Evolutionary conservation across 2,888 invertebrate genomes (phyloP).

Genomic region (Hyposoter dolosus): DNA sequence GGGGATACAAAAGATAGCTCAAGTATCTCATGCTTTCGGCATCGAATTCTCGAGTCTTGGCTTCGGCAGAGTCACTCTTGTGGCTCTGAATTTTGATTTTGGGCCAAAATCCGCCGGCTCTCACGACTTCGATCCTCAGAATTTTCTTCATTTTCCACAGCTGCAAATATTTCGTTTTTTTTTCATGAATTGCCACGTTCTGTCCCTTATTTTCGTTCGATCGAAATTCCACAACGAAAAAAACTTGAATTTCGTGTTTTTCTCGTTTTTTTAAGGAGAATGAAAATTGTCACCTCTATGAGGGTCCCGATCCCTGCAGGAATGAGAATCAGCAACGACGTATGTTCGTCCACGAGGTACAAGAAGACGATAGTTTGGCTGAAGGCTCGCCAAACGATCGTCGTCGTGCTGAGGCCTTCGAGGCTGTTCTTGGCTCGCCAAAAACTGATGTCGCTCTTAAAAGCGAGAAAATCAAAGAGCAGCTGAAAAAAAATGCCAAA

Average conservation of each 20-base stretch:
- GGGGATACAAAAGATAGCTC: slow-evolving; percentile 94
- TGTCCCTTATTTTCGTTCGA: no score
- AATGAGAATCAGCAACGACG: slow-evolving; percentile 94
- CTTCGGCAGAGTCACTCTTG: slow-evolving; percentile 88
- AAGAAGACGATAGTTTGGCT: slow-evolving; percentile 96
- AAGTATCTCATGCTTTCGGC: slow-evolving; percentile 97
- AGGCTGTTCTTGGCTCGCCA: slow-evolving; percentile 95
- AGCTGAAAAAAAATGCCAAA: slow-evolving; percentile 87
- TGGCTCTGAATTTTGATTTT: slow-evolving; percentile 82
- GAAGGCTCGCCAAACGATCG: slow-evolving; percentile 97
- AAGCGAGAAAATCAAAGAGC: slow-evolving; percentile 97
- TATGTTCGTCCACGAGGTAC: slow-evolving; percentile 96
- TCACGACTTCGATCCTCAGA: slow-evolving; percentile 89
- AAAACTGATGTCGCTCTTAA: slow-evolving; percentile 98
- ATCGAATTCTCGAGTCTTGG: slow-evolving; percentile 94
- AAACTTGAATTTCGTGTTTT: no score
- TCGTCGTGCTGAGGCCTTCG: slow-evolving; percentile 95
- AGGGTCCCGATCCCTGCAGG: slow-evolving; percentile 94
- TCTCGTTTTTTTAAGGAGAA: background rate
- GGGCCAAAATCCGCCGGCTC: slow-evolving; percentile 80
- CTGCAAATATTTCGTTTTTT: slow-evolving; percentile 83
- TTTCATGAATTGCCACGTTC: background rate
- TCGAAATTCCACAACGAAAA: no score
- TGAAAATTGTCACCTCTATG: slow-evolving; percentile 90
- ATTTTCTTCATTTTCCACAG: slow-evolving; percentile 98